Conservation (phyloP, 2,113 vertebrate species). For the Oreotrochilus melanogaster region DNA sequence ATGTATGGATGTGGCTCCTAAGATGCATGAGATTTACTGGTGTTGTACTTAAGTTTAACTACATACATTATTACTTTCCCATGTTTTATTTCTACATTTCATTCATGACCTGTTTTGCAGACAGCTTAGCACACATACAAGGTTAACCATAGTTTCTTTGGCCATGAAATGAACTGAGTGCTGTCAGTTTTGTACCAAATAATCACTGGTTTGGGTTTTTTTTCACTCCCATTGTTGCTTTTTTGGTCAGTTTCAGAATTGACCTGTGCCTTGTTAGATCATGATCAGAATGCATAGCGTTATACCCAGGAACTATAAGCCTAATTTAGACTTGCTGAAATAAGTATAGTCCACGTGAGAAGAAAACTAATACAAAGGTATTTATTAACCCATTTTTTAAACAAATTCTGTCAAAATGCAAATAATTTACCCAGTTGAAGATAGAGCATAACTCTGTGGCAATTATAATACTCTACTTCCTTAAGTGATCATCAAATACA, state of each 20-base stretch:
- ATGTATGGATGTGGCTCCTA: background rate
- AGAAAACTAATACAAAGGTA: background rate
- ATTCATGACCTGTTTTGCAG: background rate
- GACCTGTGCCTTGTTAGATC: background rate
- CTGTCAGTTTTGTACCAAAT: background rate
- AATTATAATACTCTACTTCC: background rate
- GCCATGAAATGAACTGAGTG: background rate
- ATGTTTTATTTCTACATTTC: background rate
- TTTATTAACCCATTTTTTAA: background rate
- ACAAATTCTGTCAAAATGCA: background rate
- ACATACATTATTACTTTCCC: background rate
- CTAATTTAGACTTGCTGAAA: background rate
- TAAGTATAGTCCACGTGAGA: background rate
- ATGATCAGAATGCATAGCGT: background rate
- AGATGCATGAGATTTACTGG: background rate
- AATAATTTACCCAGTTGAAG: background rate
- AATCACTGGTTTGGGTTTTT: fast-evolving
- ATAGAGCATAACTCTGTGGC: background rate
- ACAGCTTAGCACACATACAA: background rate
- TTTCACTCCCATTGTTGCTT: background rate
- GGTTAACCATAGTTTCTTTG: background rate
- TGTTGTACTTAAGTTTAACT: background rate
- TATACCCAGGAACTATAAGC: background rate
- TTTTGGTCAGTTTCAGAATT: background rate
- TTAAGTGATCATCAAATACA: background rate